Base-by-base conservation (phyloP, 2,113 vertebrate genomes). In the Ramphastos sulfuratus region DNA sequence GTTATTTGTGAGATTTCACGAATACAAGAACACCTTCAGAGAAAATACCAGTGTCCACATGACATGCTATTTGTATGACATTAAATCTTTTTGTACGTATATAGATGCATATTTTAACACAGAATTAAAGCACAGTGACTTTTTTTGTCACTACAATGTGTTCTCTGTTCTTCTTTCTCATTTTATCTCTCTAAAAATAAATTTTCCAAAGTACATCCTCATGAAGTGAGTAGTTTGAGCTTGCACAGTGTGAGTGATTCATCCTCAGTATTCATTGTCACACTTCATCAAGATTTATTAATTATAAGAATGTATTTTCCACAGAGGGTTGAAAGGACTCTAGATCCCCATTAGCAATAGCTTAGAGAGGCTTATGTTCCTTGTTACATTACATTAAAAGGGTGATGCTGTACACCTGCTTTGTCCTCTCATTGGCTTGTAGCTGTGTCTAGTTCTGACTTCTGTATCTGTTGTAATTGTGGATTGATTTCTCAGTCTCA, bases 61-160 rank as follows among this genome's bases (percentile, higher is more conserved):
- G n/a, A 14, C 9, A 15, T 19, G 5, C 4, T 78, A 3, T 35
- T 71, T 2, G 0, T 6, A 11, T 18, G 39, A 12, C 5, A 21
- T 6, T 50, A 2, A 63, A 30, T 5, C 16, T 64, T 67, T 55
- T 24, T 39, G 7, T 37, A 66, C 1, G 6, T 39, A 7, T 21
- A 23, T 5, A 4, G 2, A 31, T 14, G 21, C 1, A 8, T 21
- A 30, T 3, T 27, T 31, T 1, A 8, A 46, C 18, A 9, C 2
- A 65, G 3, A 4, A 52, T 33, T 42, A 46, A 79, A 42, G 2
- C 4, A 42, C 6, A 2, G 5, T 48, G 21, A 21, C 2, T 56
- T 76, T 50, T 56, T 5, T 9, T 58, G 15, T 60, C 48, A 28
- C 16, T 31, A 19, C 9, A 0, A 6, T 8, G 6, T n/a, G 69